Base-by-base conservation (phyloP, 2,113 vertebrate species). In the Anser cygnoides region DNA sequence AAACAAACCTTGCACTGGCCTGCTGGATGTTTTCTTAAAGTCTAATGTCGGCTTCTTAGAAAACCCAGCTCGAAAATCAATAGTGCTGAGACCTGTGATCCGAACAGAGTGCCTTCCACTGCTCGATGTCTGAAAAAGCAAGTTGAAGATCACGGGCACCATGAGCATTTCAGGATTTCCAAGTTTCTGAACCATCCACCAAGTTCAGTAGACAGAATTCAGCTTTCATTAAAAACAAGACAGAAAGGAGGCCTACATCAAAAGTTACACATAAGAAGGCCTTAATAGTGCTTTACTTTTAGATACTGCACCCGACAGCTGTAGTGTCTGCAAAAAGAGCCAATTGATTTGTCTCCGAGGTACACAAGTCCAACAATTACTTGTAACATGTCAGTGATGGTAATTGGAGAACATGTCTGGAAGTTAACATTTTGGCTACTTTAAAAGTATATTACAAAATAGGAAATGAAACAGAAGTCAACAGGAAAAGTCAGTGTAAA, bases 21-120 rank as follows among this genome's bases (percentile, higher is more conserved):
- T 98, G 94, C 98, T 99, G 74, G 97, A 98, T 52, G 99, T 99
- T 95, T 98, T 98, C 97, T 97, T 99, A 39, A 99, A 99, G 96
- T 99, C 99, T 92, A 99, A 59, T 0, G 99, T 99, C 65, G 98
- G 98, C 54, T 97, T 99, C 96, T 97, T 98, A 83, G 99, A 99
- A 98, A 99, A 99, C 25, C 99, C 99, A 68, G 98, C 98, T 68
- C 99, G 97, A 94, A 99, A 99, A 94, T 99, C 99, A n/a, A 99
- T 99, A 41, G 98, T 99, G 97, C 99, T 99, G 93, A 99, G 98
- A 17, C 99, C 99, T 4, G 99, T 99, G 90, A 99, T 99, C 21
- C 99, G 99, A 46, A 99, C 97, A 0, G 99, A 99, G 93, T 99
- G 99, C 52, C 99, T 98, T 90, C 99, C 99, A 71, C 97, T 98